Percentiles rank a stretch among this genome's conserved stretches.
Conservation (phyloP, 2,113 vertebrate genomes). For the Pygoscelis antarcticus region DNA sequence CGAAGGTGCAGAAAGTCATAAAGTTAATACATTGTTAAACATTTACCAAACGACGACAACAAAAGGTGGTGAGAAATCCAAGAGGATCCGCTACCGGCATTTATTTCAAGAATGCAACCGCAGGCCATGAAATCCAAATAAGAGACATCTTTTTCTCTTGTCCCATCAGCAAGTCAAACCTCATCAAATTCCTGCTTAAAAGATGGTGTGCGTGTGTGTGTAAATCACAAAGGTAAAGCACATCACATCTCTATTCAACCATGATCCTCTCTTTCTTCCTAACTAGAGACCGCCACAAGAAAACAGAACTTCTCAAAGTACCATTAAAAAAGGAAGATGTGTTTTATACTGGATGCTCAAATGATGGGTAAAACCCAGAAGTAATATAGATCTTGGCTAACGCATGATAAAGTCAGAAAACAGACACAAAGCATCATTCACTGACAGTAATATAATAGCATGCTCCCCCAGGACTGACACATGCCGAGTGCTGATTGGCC, state of each 20-base stretch:
- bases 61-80: neutral
- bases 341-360: neutral
- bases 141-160: neutral
- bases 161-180: neutral
- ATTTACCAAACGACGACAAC: constrained; percentile 13
- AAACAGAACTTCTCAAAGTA: neutral
- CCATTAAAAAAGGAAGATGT: neutral
- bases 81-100: neutral
- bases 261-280: neutral
- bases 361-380: neutral
- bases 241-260: neutral
- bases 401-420: constrained; percentile 16
- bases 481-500: neutral
- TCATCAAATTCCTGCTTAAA: neutral
- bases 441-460: neutral
- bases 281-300: neutral
- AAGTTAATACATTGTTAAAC: constrained; percentile 47
- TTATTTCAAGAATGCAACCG: neutral
- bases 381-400: neutral
- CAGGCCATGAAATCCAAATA: neutral
- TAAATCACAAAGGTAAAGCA: neutral
- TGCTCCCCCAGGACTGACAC: neutral
- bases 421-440: constrained; percentile 17
- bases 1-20: constrained; percentile 45
- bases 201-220: accelerated